These are phyloP conservation scores for Quadriops clusia DNA, from an alignment of 2,888 invertebrate species.

Conservation along the genomic window DNA sequence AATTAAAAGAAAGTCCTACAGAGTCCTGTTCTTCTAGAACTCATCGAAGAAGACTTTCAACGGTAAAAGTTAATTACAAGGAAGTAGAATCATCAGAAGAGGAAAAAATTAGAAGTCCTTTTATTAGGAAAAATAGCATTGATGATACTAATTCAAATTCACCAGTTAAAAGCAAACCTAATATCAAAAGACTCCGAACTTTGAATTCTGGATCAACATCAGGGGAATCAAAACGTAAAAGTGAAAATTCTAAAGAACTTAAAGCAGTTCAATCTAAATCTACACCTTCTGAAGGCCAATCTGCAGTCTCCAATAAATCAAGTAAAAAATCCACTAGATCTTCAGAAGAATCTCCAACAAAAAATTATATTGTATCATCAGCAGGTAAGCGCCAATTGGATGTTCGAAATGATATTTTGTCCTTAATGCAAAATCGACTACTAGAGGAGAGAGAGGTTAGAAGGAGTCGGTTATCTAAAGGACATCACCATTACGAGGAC, in stretches of 20 bases:
- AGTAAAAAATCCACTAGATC: too few species aligned
- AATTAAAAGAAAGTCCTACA: conserved; percentile 18
- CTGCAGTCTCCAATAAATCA: conserved; percentile 21
- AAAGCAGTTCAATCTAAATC: not conserved
- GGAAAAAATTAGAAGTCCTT: conserved; percentile 16
- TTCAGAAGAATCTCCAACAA: too few species aligned
- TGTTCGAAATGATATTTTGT: conserved; percentile 41
- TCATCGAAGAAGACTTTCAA: conserved; percentile 19
- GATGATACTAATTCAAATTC: too few species aligned
- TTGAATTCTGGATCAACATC: not conserved
- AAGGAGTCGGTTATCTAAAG: conserved; percentile 25
- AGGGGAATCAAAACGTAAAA: not conserved
- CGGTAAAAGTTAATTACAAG: conserved; percentile 13
- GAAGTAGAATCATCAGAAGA: conserved; percentile 26
- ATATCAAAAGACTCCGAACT: not conserved
- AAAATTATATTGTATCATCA: too few species aligned
- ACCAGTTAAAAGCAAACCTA: too few species aligned
- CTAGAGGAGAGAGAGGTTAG: conserved; percentile 37
- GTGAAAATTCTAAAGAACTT: not conserved
- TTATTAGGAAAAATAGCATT: conserved; percentile 12
- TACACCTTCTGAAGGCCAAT: conserved; percentile 25
- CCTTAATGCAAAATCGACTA: conserved; percentile 41
- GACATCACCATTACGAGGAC: conserved; percentile 26
- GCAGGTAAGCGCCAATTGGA: too few species aligned
- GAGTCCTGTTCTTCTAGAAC: conserved; percentile 15